phyloP scores from a whole-genome alignment of 2,888 invertebrate genomes.

The Eumacrocentrus americanus region DNA sequence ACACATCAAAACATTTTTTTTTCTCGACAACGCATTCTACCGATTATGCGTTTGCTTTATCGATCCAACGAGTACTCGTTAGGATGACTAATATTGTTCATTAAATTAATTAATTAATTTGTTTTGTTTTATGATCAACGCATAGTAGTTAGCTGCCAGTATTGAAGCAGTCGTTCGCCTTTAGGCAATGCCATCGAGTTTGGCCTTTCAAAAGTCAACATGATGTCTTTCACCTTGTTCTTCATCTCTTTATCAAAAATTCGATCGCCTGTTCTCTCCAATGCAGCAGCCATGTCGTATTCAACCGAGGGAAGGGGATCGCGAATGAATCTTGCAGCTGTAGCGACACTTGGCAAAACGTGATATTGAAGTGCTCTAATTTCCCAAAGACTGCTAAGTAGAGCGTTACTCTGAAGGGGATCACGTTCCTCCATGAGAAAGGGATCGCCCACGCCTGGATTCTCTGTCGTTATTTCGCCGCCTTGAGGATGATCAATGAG shows the following conservation, averaged over 20 bases:
- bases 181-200: slow-evolving; percentile 67
- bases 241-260: slow-evolving; percentile 80
- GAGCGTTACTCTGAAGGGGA: slow-evolving; percentile 79
- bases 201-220: slow-evolving; percentile 78
- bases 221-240: slow-evolving; percentile 75
- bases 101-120: not conserved
- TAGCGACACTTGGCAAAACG: slow-evolving; percentile 73
- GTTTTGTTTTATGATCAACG: slow-evolving; percentile 39
- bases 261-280: slow-evolving; percentile 73
- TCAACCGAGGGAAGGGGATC: slow-evolving; percentile 72
- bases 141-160: slow-evolving; percentile 67
- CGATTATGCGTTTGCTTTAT: no score
- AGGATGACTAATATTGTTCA: not conserved
- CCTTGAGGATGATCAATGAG: slow-evolving; percentile 66
- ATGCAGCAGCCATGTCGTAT: slow-evolving; percentile 70
- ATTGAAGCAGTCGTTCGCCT: slow-evolving; percentile 71
- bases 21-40: no score
- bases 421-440: slow-evolving; percentile 83
- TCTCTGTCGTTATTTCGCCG: slow-evolving; percentile 49
- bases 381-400: slow-evolving; percentile 94
- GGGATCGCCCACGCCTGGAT: slow-evolving; percentile 70
- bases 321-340: slow-evolving; percentile 75
- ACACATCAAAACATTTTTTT: no score
- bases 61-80: not conserved
- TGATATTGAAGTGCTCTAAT: slow-evolving; percentile 79